phyloP scores from a whole-genome alignment of 2,888 invertebrate species.

The Eupithecia abbreviata region DNA sequence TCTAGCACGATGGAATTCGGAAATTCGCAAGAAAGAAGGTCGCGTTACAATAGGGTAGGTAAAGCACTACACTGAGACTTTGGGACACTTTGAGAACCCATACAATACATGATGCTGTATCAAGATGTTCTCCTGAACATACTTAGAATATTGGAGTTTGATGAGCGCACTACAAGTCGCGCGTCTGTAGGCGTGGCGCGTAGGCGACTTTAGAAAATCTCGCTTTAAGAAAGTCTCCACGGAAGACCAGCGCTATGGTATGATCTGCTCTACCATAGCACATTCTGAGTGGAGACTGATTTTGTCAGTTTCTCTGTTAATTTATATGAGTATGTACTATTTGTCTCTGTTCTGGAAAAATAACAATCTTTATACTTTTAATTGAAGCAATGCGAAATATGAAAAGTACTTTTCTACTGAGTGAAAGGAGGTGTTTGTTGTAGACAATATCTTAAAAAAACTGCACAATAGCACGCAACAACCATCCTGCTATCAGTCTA shows the following conservation, averaged over 20 bases:
- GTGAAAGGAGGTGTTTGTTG: neutral
- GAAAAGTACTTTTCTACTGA: neutral
- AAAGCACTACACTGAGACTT: neutral
- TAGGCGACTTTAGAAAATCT: too few relatives aligned
- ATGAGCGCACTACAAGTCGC: neutral
- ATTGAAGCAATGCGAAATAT: neutral
- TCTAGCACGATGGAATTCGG: slow-evolving; percentile 79
- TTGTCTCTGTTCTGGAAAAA: too few relatives aligned
- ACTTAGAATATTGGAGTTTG: neutral
- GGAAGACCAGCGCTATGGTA: too few relatives aligned
- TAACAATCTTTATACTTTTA: too few relatives aligned
- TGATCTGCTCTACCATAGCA: too few relatives aligned
- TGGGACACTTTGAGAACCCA: neutral
- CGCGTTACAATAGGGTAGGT: slow-evolving; percentile 84
- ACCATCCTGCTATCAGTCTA: neutral
- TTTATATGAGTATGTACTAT: too few relatives aligned
- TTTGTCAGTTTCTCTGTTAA: too few relatives aligned
- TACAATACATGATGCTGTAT: neutral
- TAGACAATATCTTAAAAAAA: neutral
- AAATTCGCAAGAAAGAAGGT: slow-evolving; percentile 80
- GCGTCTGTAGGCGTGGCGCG: neutral
- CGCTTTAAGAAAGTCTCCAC: too few relatives aligned
- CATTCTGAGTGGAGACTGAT: too few relatives aligned
- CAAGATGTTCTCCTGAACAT: neutral
- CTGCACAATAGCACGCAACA: neutral